A percentile compares a stretch with the other conserved stretches of the same genome.
Conservation (phyloP, 2,113 vertebrate species). For the Mesocricetus auratus region DNA sequence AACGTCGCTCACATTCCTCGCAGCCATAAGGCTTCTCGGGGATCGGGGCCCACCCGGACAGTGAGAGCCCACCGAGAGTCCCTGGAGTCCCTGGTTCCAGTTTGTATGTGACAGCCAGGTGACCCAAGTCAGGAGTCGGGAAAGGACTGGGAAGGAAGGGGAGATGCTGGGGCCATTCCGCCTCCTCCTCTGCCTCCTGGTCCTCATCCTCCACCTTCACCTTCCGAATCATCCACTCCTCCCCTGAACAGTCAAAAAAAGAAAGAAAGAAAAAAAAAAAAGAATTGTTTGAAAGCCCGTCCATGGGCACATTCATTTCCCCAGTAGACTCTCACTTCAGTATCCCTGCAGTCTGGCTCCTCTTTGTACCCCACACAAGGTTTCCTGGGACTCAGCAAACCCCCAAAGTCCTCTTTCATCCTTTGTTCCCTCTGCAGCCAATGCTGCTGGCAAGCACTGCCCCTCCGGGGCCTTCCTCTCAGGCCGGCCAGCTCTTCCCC, state of each 20-base stretch:
- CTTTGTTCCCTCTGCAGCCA: not conserved
- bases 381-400: not conserved
- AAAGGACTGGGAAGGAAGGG: constrained; percentile 29
- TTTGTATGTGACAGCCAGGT: constrained; percentile 72
- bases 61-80: constrained; percentile 32
- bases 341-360: not conserved
- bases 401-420: no score
- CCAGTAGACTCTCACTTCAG: not conserved
- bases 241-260: constrained; percentile 49
- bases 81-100: constrained; percentile 64
- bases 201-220: constrained; percentile 87
- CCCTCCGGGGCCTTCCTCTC: not conserved
- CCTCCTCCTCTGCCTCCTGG: constrained; percentile 67
- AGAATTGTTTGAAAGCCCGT: not conserved
- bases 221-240: constrained; percentile 85
- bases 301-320: not conserved
- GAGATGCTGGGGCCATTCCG: constrained; percentile 73
- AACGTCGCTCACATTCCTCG: constrained; percentile 78
- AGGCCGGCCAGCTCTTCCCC: not conserved
- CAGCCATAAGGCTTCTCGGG: constrained; percentile 72
- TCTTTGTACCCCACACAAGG: not conserved
- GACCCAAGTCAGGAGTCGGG: not conserved
- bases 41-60: constrained; percentile 61
- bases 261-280: no score
- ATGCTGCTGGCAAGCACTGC: not conserved